A percentile compares a stretch with the other conserved stretches of the same genome.
phyloP scores from a whole-genome alignment of 2,797 vertebrate genomes.

The Sparidentex hasta region DNA sequence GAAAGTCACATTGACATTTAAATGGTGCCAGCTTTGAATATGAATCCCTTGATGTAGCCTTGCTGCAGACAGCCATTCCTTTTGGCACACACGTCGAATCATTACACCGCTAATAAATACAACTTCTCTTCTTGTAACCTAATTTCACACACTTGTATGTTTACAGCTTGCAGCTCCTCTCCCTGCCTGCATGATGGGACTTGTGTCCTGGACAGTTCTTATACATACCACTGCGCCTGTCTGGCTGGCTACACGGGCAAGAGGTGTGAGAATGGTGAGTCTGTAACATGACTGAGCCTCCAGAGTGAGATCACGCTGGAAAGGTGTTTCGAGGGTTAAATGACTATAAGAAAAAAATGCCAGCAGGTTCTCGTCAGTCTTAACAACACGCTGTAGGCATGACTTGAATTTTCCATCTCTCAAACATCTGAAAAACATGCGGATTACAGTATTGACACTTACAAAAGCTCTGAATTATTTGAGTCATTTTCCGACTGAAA shows the following conservation, averaged over 20 bases:
- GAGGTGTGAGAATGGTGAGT: constrained; percentile 95
- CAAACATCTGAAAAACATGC: background rate
- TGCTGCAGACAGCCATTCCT: background rate
- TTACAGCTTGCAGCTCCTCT: constrained; percentile 93
- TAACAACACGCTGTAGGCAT: background rate
- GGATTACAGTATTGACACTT: background rate
- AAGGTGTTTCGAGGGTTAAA: background rate
- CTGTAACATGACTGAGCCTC: background rate
- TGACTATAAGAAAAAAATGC: background rate
- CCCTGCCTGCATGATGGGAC: constrained; percentile 97
- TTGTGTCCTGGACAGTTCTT: constrained; percentile 89
- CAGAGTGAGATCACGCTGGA: background rate
- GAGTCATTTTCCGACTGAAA: constrained; percentile 3
- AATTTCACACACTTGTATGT: constrained; percentile 38
- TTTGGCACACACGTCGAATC: background rate
- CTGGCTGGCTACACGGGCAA: constrained; percentile 95
- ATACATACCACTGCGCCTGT: constrained; percentile 93
- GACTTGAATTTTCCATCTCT: constrained; percentile 32
- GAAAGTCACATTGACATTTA: constrained; percentile 43
- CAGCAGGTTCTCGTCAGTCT: constrained; percentile 11
- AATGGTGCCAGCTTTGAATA: constrained; percentile 32
- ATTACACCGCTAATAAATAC: background rate
- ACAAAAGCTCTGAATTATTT: constrained; percentile 21
- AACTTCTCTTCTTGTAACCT: constrained; percentile 14
- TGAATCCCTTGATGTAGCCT: constrained; percentile 10